These are phyloP conservation scores for Pantala flavescens DNA, from an alignment of 1,140 invertebrate species.

Conservation along the genomic window DNA sequence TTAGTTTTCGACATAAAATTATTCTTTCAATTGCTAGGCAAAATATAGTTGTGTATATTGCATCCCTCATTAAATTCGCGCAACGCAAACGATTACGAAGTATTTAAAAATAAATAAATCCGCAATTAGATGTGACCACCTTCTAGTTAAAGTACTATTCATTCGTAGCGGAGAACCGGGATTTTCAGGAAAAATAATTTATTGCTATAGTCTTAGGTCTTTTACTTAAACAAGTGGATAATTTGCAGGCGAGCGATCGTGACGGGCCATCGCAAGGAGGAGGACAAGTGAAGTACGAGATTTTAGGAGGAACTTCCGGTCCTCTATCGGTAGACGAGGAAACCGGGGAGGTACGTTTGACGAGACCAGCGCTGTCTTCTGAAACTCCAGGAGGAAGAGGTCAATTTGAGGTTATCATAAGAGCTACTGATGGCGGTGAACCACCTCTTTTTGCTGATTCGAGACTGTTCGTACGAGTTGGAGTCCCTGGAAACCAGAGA, in stretches of 20 bases:
- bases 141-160: too few relatives aligned
- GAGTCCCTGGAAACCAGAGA: conserved; percentile 63
- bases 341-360: conserved; percentile 57
- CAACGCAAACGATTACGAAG: too few relatives aligned
- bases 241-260: conserved; percentile 54
- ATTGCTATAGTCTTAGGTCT: too few relatives aligned
- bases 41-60: too few relatives aligned
- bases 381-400: conserved; percentile 52
- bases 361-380: conserved; percentile 49
- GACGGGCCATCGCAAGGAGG: conserved; percentile 60
- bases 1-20: too few relatives aligned
- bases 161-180: too few relatives aligned
- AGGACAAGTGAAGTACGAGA: conserved; percentile 51
- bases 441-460: conserved; percentile 55
- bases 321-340: conserved; percentile 47
- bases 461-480: conserved; percentile 54
- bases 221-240: too few relatives aligned
- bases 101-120: too few relatives aligned
- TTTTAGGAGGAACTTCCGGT: conserved; percentile 50
- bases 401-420: conserved; percentile 55
- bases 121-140: too few relatives aligned
- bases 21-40: too few relatives aligned
- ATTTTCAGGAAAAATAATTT: too few relatives aligned
- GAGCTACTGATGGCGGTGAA: conserved; percentile 57
- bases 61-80: too few relatives aligned